Base-by-base conservation (phyloP, 2,113 vertebrate genomes). In the Ahaetulla prasina region DNA sequence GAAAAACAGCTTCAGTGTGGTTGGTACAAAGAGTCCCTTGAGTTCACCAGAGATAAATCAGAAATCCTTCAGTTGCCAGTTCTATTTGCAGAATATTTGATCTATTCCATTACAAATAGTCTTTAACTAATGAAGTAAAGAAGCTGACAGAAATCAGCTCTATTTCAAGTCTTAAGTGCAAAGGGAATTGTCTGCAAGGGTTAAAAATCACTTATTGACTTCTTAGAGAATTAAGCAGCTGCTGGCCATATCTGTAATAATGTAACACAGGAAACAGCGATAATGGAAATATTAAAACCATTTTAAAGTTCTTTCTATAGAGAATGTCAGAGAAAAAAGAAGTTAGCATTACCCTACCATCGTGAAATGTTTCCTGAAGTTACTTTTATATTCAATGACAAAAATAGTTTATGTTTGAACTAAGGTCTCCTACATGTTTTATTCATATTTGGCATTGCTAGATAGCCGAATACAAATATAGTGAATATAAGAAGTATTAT, bases 31-130 rank as follows among this genome's bases (percentile, higher is more conserved):
- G 8, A 87, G 80, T 93, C 90, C 90, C 49, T 47, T 84, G 53
- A 35, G 23, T 45, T 94, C 55, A 43, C 12, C 92, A 18, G 93
- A 92, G 92, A 94, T 95, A 86, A 93, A 50, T 96, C 92, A 95
- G 90, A 90, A 91, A 92, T 1, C 91, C 94, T 96, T 96, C 94
- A 93, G 91, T 22, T 95, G 95, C 91, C 92, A 89, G 93, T 93
- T 87, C 39, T 94, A 5, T 57, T 74, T 95, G 94, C 96, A 94
- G 93, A 91, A 95, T 88, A 7, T 80, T 47, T 95, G 90, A 94
- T 94, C 74, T 90, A 94, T 88, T 47, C 43, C 4, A 1, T 27
- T 20, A 23, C 43, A 88, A 94, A 18, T 95, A 94, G 95, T 93
- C 87, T 94, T 5, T 54, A 91, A 50, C 27, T 85, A 92, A 92